Percentiles rank a stretch among this genome's conserved stretches.
Evolutionary conservation across 1,140 invertebrate genomes (phyloP).

Genomic region (Drosophila azteca): DNA sequence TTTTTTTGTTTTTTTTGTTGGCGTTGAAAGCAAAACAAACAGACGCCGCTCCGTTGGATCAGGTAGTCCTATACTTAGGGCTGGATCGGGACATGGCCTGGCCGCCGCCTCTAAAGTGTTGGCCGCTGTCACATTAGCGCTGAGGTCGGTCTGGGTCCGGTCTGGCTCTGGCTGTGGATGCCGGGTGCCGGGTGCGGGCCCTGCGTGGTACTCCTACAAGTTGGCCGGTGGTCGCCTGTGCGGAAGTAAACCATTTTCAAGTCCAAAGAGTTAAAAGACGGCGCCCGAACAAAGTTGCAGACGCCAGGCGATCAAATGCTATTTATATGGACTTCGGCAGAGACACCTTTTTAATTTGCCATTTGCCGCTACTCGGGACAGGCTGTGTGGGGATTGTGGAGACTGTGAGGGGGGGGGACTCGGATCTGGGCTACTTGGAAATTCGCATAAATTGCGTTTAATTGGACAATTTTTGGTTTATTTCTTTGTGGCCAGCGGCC

Average conservation of each 20-base stretch:
- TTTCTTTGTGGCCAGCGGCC: conserved; percentile 72
- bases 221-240: conserved; percentile 51
- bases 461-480: conserved; percentile 78
- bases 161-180: too few relatives aligned
- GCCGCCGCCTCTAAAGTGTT: conserved; percentile 67
- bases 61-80: conserved; percentile 36
- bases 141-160: conserved; percentile 19
- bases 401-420: background rate
- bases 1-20: conserved; percentile 49
- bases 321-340: conserved; percentile 69
- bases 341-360: conserved; percentile 80
- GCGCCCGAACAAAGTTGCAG: conserved; percentile 74
- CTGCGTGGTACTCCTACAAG: conserved; percentile 56
- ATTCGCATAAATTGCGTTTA: conserved; percentile 79
- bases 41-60: conserved; percentile 52
- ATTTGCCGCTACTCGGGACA: conserved; percentile 46
- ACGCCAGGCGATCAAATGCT: conserved; percentile 59
- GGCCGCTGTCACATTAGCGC: conserved; percentile 73
- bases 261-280: conserved; percentile 60
- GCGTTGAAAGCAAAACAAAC: conserved; percentile 70
- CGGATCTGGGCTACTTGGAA: conserved; percentile 63
- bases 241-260: conserved; percentile 78
- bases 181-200: background rate
- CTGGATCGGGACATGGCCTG: conserved; percentile 1
- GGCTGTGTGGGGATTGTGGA: background rate